Evolutionary conservation across 2,888 invertebrate species (phyloP), one percentile per base, ranked within the genome.

Genomic region (Helicoverpa assulta): DNA sequence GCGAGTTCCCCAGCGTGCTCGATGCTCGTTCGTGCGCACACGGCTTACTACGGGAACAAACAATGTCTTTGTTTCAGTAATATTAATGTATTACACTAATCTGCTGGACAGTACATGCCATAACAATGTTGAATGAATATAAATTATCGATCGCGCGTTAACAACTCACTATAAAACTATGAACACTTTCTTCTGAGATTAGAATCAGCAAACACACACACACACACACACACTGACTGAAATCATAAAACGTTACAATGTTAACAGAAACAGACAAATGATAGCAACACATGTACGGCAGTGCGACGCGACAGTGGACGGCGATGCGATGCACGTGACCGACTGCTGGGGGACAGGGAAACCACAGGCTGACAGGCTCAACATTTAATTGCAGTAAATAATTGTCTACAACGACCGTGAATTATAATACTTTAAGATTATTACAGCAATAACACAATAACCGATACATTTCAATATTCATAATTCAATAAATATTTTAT

Each of bases 341-440:
- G 26, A 26, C 47, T 5, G 47, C 47, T 5, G 47, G 47, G 47
- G 47, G 47, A 1, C 16, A 82, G 66, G 68, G 53, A 83, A 82
- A 82, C 77, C 52, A 79, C 67, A 57, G 53, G 52, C 56, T 66
- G 16, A 26, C 67, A 33, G 57, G 67, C 47, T 73, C 67, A 85
- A 85, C 80, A 75, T 86, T 87, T 87, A 86, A 82, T 86, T 62
- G 71, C 67, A 73, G 81, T 80, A 76, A 64, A 70, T 58, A 78
- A 57, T 70, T 73, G 76, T 73, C 63, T 78, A 82, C 76, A 73
- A 61, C 56, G 43, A 60, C 43, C 14, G 14, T 40, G 50, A 19
- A 67, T 69, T 57, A 65, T 52, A 58, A 68, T 33, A 63, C 50
- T 26, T 5, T 47, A 53, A 59, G 71, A 80, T 40, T 47, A 21